A percentile compares a stretch with the other conserved stretches of the same genome.
phyloP scores from a whole-genome alignment of 2,888 invertebrate species.

The Polymixis flavicincta region DNA sequence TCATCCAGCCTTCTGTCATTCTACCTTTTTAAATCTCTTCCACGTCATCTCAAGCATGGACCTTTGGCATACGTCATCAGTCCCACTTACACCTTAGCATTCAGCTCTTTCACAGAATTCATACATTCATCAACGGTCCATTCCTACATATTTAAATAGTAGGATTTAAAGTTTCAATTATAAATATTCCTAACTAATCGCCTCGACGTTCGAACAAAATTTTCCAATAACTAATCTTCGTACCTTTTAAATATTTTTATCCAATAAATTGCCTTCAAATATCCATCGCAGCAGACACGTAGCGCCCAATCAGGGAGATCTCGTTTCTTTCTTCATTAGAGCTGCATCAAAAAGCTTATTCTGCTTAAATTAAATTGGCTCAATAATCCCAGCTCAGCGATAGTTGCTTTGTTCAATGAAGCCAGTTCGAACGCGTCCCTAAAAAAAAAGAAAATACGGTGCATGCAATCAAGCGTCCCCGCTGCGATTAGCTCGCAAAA shows the following conservation, averaged over 20 bases:
- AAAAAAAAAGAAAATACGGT: conserved; percentile 75
- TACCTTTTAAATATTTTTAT: conserved; percentile 49
- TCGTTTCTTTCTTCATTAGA: conserved; percentile 76
- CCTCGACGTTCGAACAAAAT: conserved; percentile 6
- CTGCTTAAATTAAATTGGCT: conserved; percentile 84
- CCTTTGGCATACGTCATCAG: no score
- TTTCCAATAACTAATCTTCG: conserved; percentile 40
- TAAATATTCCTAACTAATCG: conserved; percentile 18
- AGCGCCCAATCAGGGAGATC: conserved; percentile 71
- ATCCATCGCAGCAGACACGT: conserved; percentile 49
- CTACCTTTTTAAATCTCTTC: no score
- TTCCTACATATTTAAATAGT: no score
- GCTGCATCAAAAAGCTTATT: conserved; percentile 80
- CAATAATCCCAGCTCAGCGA: conserved; percentile 83
- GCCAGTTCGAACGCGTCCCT: conserved; percentile 78
- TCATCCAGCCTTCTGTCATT: no score
- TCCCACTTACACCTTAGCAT: no score
- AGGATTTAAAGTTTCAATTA: background rate
- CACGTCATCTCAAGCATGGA: no score
- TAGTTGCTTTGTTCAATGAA: conserved; percentile 85
- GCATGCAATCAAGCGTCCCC: conserved; percentile 85
- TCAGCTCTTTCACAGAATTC: no score
- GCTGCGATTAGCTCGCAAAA: conserved; percentile 83
- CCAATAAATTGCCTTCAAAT: conserved; percentile 49
- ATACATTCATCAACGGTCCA: no score